Base-by-base conservation (phyloP, 2,113 vertebrate genomes). In the Larimichthys crocea region DNA sequence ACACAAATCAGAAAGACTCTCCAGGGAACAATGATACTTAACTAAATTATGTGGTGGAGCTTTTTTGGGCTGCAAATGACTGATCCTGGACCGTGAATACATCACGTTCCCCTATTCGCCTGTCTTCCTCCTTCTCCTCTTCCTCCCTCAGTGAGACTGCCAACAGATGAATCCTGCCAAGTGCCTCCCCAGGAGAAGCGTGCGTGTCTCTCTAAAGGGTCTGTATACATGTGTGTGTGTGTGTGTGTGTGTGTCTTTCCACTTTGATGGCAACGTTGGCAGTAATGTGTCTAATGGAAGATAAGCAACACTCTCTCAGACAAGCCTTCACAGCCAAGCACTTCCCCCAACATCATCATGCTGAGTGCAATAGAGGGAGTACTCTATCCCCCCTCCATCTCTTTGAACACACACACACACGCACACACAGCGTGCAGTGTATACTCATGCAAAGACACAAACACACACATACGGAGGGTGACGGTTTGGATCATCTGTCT, bases 271-370 rank as follows among this genome's bases (percentile, higher is more conserved):
- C 82, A 89, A 85, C 69, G 12, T 71, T 91, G 86, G 90, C 90
- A 86, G 82, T 91, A 91, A 93, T 92, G 90, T 90, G 92, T 90
- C 89, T 91, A 89, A 93, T 90, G 78, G 91, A 89, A 92, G 92
- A 92, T 92, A 93, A 93, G 92, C 89, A 89, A 88, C 84, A 80
- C 84, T 86, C 88, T 82, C 76, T 74, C 70, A 82, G 79, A 90
- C 75, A 73, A 83, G 88, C 85, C 79, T 91, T 87, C 79, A 74
- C 79, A 86, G 82, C 82, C 78, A 84, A 90, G 74, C 83, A 72
- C 84, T 70, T 74, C 80, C 68, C 59, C 60, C 79, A 89, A 80
- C 84, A 82, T 85, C 86, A 88, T 86, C 88, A 84, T 31, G 74
- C 85, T 83, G 85, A 83, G 80, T 70, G 79, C 72, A 82, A 75